Evolutionary conservation across 2,113 vertebrate genomes (phyloP), one percentile per base, ranked within the genome.

Genomic region (Paralichthys olivaceus): DNA sequence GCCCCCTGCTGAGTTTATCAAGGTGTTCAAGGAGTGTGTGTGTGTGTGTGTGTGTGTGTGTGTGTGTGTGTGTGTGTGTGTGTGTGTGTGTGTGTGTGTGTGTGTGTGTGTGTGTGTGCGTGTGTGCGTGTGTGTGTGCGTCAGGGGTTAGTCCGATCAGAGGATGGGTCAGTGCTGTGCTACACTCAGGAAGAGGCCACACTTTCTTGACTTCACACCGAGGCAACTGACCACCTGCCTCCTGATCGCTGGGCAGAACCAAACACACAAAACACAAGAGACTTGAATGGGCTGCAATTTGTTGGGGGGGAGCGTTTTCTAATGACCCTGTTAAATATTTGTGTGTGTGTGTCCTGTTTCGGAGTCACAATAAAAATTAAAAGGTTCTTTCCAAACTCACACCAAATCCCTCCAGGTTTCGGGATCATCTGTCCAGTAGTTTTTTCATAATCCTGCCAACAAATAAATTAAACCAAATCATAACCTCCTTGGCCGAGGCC

Each of bases 141-240:
- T 34, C 29, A 40, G 43, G 22, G 61, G 37, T 56, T 23, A 59
- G 72, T 84, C 53, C 63, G 72, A 71, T 69, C 75, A 74, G 67
- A 81, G 72, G 61, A 85, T 64, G 79, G 87, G 90, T 93, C 86
- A 90, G 60, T 70, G 64, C 68, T 45, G 74, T 84, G 81, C 43
- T 88, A 83, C 37, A 59, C 56, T 69, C 70, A 80, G 62, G 76
- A 72, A 77, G 82, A 83, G 43, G 85, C 61, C 82, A 84, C 69
- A 28, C 75, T 89, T 87, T 82, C 79, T 80, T 72, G 70, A 68
- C 73, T 70, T 61, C 1, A 7, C 5, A 14, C 59, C 47, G 43
- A 69, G 53, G 57, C 64, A 63, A 75, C 77, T 85, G 88, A 90
- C 88, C 91, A 91, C 84, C 91, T 92, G 91, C 78, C 56, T 69